These are phyloP conservation scores for Drosophila setosimentum DNA, from an alignment of 2,888 invertebrate species.

Conservation along the genomic window DNA sequence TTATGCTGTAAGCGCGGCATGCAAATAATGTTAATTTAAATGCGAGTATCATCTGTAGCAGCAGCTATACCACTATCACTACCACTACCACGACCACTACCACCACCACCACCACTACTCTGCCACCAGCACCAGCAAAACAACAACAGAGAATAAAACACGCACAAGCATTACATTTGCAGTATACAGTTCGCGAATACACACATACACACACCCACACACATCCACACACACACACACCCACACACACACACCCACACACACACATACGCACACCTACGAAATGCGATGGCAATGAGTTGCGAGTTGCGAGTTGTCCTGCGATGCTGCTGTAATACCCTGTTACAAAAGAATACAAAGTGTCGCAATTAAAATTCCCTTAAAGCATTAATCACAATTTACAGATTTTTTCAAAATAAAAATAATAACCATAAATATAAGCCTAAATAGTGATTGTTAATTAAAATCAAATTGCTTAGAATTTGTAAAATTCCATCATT, in stretches of 20 bases:
- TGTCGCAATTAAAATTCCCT: neutral
- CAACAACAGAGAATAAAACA: conserved; percentile 30
- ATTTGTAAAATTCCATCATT: too few relatives aligned
- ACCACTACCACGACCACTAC: conserved; percentile 27
- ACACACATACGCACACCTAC: neutral
- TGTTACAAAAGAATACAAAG: neutral
- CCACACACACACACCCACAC: neutral
- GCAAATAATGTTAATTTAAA: conserved; percentile 79
- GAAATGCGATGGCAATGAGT: neutral
- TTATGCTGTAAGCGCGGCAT: conserved; percentile 76
- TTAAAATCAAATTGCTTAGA: too few relatives aligned
- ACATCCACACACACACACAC: neutral
- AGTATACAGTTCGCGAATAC: conserved; percentile 18
- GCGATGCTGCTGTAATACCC: conserved; percentile 7
- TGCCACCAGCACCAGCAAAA: conserved; percentile 25
- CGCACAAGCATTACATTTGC: conserved; percentile 5
- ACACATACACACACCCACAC: neutral
- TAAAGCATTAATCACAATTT: neutral
- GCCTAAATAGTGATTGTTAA: too few relatives aligned
- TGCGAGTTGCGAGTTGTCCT: neutral
- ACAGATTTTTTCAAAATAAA: neutral
- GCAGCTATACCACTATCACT: conserved; percentile 23
- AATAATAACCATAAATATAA: neutral
- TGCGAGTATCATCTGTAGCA: conserved; percentile 73
- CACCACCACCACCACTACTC: conserved; percentile 15